Evolutionary conservation across 1,140 invertebrate species (phyloP).

Genomic region (Ephestia elutella): DNA sequence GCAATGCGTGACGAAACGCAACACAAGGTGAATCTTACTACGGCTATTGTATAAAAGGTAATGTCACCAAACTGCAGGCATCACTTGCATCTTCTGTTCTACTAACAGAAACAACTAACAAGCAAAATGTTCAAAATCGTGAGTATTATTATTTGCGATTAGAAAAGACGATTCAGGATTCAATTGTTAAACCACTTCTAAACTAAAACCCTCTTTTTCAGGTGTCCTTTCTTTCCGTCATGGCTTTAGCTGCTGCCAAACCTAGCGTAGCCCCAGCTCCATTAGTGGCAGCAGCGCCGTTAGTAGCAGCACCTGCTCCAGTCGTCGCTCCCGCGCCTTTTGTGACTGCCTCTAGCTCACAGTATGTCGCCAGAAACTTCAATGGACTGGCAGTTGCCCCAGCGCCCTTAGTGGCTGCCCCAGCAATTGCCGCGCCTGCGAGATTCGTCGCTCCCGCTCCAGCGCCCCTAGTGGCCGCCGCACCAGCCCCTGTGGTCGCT

Average conservation of each 20-base stretch:
- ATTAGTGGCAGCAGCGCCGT: slow-evolving; percentile 44
- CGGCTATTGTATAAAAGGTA: slow-evolving; percentile 63
- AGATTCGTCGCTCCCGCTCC: slow-evolving; percentile 36
- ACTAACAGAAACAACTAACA: slow-evolving; percentile 35
- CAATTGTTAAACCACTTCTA: too few relatives aligned
- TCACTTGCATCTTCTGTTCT: slow-evolving; percentile 45
- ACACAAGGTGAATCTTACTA: slow-evolving; percentile 66
- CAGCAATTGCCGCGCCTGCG: slow-evolving; percentile 31
- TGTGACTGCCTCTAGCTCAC: slow-evolving; percentile 78
- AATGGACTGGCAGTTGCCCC: slow-evolving; percentile 70
- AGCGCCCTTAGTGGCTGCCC: slow-evolving; percentile 52
- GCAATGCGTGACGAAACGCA: slow-evolving; percentile 57
- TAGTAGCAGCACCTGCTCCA: slow-evolving; percentile 40
- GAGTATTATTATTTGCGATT: slow-evolving; percentile 18
- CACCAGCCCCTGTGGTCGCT: slow-evolving; percentile 23
- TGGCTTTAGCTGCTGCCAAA: slow-evolving; percentile 56
- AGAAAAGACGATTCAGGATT: too few relatives aligned
- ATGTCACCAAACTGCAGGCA: slow-evolving; percentile 45
- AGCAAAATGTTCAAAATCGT: slow-evolving; percentile 64
- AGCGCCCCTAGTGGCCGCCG: slow-evolving; percentile 44
- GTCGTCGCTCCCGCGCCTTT: slow-evolving; percentile 73
- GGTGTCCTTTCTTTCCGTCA: slow-evolving; percentile 49
- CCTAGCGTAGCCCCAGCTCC: slow-evolving; percentile 52
- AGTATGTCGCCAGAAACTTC: slow-evolving; percentile 78
- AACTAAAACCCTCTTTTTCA: slow-evolving; percentile 26